Evolutionary conservation across 1,140 invertebrate species (phyloP).

Genomic region (Aphaenogaster rudis): DNA sequence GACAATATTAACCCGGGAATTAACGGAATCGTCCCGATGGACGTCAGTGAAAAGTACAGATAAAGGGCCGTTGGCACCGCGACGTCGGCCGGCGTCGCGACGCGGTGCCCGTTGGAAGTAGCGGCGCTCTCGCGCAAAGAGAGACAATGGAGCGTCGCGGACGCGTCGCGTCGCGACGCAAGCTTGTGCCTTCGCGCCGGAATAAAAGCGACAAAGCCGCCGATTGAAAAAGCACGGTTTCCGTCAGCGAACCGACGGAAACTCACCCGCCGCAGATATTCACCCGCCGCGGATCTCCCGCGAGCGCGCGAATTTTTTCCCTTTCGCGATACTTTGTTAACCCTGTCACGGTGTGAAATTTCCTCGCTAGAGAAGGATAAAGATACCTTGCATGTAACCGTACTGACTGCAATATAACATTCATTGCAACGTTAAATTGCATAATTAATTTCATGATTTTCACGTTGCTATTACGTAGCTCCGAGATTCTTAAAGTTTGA

Average conservation of each 20-base stretch:
- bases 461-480: neutral
- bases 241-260: slow-evolving; percentile 63
- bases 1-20: slow-evolving; percentile 26
- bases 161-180: slow-evolving; percentile 53
- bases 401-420: neutral
- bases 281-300: slow-evolving; percentile 21
- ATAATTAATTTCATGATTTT: neutral
- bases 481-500: neutral
- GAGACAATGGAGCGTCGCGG: slow-evolving; percentile 65
- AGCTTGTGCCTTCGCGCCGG: slow-evolving; percentile 70
- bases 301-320: slow-evolving; percentile 39
- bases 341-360: neutral
- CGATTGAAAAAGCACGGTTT: slow-evolving; percentile 72
- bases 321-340: slow-evolving; percentile 52
- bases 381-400: neutral
- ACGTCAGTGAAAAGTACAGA: slow-evolving; percentile 64
- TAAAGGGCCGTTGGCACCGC: slow-evolving; percentile 61
- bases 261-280: slow-evolving; percentile 46
- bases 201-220: slow-evolving; percentile 73
- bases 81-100: slow-evolving; percentile 35
- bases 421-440: neutral
- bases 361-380: neutral
- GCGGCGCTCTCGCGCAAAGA: slow-evolving; percentile 57
- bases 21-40: slow-evolving; percentile 51
- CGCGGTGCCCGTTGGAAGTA: slow-evolving; percentile 43